Evolutionary conservation across 2,113 vertebrate genomes (phyloP).

Genomic region (Peucedramus taeniatus): DNA sequence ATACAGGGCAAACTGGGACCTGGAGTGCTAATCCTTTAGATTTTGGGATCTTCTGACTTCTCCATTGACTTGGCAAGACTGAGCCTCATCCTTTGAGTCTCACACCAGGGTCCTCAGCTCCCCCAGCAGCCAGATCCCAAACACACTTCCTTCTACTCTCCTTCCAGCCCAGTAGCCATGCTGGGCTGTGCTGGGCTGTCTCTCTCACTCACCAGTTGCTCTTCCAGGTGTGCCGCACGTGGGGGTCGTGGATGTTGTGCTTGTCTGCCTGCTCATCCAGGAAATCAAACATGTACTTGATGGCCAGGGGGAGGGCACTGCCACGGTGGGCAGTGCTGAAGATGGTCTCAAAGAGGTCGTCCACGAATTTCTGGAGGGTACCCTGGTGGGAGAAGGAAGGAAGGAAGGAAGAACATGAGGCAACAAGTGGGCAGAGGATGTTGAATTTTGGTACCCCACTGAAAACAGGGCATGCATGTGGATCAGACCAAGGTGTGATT

Average conservation of each 20-base stretch:
- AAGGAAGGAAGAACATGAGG: not conserved
- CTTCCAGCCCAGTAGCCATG: not conserved
- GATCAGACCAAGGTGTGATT: not conserved
- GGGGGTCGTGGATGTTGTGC: conserved; percentile 94
- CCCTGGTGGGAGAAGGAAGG: conserved; percentile 73
- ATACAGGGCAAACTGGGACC: not conserved
- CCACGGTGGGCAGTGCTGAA: conserved; percentile 98
- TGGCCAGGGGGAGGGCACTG: conserved; percentile 94
- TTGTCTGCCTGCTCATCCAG: conserved; percentile 97
- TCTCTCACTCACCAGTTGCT: conserved; percentile 99
- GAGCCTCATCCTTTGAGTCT: not conserved
- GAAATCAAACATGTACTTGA: conserved; percentile 99
- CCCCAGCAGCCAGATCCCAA: not conserved
- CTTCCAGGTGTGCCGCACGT: conserved; percentile 98
- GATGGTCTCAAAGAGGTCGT: conserved; percentile 98
- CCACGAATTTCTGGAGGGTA: conserved; percentile 97
- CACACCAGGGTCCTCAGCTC: not conserved
- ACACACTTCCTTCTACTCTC: rapidly evolving
- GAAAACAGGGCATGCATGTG: not conserved
- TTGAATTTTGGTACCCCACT: not conserved
- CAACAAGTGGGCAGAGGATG: rapidly evolving
- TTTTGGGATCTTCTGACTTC: not conserved
- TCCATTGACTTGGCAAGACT: not conserved
- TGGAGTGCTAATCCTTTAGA: not conserved
- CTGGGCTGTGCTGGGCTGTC: not conserved